Percentiles rank a stretch among this genome's conserved stretches.
Evolutionary conservation across 2,113 vertebrate genomes (phyloP).

Genomic region (Herpailurus yagouaroundi): DNA sequence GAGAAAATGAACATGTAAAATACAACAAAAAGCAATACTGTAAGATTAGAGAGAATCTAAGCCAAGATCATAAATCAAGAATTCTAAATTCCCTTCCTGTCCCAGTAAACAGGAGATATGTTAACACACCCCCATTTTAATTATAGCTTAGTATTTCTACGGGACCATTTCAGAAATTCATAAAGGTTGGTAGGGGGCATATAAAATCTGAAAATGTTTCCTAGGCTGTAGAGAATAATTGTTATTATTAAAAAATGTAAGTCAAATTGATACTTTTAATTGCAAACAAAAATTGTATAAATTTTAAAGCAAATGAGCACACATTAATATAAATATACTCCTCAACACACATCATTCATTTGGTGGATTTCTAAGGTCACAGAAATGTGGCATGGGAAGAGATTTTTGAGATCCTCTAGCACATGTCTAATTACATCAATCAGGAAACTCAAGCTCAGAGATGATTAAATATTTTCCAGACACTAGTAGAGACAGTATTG

Average conservation of each 20-base stretch:
- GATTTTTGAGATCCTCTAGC: background rate
- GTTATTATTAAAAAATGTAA: background rate
- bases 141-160: background rate
- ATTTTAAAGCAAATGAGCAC: background rate
- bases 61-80: background rate
- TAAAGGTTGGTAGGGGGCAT: background rate
- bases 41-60: slow-evolving; percentile 4
- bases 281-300: slow-evolving; percentile 1
- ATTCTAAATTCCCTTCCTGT: background rate
- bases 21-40: background rate
- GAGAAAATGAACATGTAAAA: slow-evolving; percentile 37
- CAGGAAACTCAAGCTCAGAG: slow-evolving; percentile 18
- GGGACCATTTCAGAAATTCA: background rate
- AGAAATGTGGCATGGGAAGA: background rate
- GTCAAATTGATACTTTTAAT: background rate
- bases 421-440: background rate
- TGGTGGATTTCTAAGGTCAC: background rate
- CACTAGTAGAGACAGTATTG: background rate
- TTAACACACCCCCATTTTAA: background rate
- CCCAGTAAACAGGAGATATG: background rate
- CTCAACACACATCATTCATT: background rate
- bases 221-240: slow-evolving; percentile 1
- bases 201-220: background rate
- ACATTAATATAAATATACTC: slow-evolving; percentile 6
- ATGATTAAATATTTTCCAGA: slow-evolving; percentile 8